These are phyloP conservation scores for Sanderia malayensis DNA, from an alignment of 30 jellyfish, hydroid and myxozoan species.

Conservation along the genomic window DNA sequence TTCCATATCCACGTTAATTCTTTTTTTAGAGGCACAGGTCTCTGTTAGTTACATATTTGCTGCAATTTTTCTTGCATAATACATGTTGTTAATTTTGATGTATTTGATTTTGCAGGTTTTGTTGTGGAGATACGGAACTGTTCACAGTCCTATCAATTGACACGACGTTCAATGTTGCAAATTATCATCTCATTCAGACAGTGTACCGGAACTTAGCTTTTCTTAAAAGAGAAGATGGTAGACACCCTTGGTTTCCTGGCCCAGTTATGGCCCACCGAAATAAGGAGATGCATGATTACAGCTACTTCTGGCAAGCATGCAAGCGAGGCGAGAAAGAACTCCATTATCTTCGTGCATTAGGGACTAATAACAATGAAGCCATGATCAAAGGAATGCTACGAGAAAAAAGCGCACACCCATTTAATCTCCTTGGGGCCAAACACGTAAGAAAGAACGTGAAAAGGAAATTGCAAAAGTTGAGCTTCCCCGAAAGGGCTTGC, in stretches of 20 bases:
- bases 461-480: neutral
- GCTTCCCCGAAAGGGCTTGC: neutral
- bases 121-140: neutral
- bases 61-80: too few relatives aligned
- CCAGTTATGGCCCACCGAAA: constrained; percentile 20
- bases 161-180: constrained; percentile 2
- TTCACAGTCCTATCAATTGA: neutral
- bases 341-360: neutral
- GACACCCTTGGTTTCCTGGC: constrained; percentile 32
- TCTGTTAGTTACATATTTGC: too few relatives aligned
- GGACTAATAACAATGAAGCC: too few relatives aligned
- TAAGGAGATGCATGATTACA: neutral
- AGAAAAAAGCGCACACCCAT: too few relatives aligned
- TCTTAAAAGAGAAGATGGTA: neutral
- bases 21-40: too few relatives aligned
- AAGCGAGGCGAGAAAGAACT: neutral
- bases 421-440: constrained; percentile 17
- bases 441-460: neutral
- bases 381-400: too few relatives aligned
- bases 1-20: too few relatives aligned
- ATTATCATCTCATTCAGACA: constrained; percentile 10
- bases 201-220: neutral
- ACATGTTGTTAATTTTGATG: too few relatives aligned
- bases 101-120: too few relatives aligned
- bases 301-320: constrained; percentile 8